Conservation (phyloP, 2,113 vertebrate species). For the Podilymbus podiceps region DNA sequence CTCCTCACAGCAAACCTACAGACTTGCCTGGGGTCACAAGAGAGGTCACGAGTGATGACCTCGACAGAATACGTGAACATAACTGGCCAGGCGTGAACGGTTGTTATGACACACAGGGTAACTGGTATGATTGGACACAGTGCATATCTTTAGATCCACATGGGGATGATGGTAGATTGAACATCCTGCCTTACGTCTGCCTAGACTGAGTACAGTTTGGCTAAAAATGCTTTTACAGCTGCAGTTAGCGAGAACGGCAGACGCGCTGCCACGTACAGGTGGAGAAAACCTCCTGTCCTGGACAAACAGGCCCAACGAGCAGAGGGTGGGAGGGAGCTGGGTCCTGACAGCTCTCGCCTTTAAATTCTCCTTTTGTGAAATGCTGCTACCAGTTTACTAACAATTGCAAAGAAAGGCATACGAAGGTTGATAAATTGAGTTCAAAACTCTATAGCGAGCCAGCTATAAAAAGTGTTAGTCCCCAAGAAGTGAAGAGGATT, state of each 20-base stretch:
- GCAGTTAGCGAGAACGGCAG: conserved; percentile 74
- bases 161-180: conserved; percentile 87
- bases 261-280: conserved; percentile 67
- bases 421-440: conserved; percentile 70
- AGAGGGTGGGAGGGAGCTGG: conserved; percentile 60
- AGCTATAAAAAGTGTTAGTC: conserved; percentile 74
- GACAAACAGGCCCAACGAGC: conserved; percentile 60
- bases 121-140: conserved; percentile 97
- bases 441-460: conserved; percentile 76
- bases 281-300: conserved; percentile 67
- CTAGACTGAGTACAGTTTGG: conserved; percentile 82
- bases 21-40: conserved; percentile 85
- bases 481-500: conserved; percentile 63
- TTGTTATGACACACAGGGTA: conserved; percentile 90
- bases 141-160: conserved; percentile 91
- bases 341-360: conserved; percentile 49
- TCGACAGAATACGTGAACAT: conserved; percentile 81
- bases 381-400: conserved; percentile 89
- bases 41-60: conserved; percentile 80
- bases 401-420: conserved; percentile 79
- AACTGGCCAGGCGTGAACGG: conserved; percentile 94
- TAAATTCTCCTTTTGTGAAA: conserved; percentile 81
- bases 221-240: conserved; percentile 73
- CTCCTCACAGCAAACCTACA: conserved; percentile 71
- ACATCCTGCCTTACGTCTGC: conserved; percentile 95